These are phyloP conservation scores for Drosophila lacicola DNA, from an alignment of 2,888 invertebrate species.

Conservation along the genomic window DNA sequence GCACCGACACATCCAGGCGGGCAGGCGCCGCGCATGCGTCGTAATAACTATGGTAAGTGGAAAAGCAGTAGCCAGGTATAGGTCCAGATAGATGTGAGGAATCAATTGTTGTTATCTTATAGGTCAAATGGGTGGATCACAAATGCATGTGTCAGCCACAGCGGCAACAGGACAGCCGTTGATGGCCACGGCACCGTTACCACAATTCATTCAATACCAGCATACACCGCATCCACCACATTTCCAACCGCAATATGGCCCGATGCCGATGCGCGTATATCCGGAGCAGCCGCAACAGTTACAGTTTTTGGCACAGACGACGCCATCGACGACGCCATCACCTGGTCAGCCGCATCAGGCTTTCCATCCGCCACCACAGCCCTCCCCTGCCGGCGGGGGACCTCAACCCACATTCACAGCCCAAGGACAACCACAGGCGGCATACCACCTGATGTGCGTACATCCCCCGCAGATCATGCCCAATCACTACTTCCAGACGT, in stretches of 20 bases:
- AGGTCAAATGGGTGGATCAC: conserved; percentile 87
- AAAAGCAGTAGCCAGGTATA: fast-evolving
- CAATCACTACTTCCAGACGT: conserved; percentile 82
- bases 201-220: conserved; percentile 88
- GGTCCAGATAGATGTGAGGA: neutral
- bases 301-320: conserved; percentile 87
- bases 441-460: conserved; percentile 87
- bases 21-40: conserved; percentile 84
- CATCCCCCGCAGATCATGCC: conserved; percentile 82
- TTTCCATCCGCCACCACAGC: conserved; percentile 87
- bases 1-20: conserved; percentile 83
- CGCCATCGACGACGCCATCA: conserved; percentile 86
- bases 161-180: conserved; percentile 92
- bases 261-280: conserved; percentile 89
- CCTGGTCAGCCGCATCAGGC: conserved; percentile 87
- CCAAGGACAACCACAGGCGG: conserved; percentile 85
- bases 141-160: conserved; percentile 91
- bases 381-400: conserved; percentile 86
- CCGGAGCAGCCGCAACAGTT: conserved; percentile 87
- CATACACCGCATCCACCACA: conserved; percentile 87
- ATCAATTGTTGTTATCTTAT: neutral
- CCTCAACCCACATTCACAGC: conserved; percentile 86
- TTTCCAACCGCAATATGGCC: conserved; percentile 85
- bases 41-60: conserved; percentile 82
- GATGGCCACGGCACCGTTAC: conserved; percentile 92